Evolutionary conservation across 2,797 vertebrate genomes (phyloP), one percentile per base, ranked within the genome.

Genomic region (Tenualosa thibaudeaui): DNA sequence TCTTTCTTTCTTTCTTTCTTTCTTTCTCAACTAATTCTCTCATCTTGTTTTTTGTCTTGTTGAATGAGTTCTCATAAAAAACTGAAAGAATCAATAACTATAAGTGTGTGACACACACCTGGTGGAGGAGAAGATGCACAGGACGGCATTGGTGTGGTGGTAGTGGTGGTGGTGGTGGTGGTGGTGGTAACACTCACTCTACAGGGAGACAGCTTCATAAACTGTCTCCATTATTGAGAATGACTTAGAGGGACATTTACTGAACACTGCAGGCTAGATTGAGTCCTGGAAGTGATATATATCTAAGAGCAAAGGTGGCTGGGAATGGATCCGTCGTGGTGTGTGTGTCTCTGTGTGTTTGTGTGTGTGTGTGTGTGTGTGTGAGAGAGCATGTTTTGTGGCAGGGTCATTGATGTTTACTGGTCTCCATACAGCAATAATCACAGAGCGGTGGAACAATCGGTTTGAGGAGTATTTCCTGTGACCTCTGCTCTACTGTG

Each of bases 221-320:
- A 75, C 31, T 37, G 37, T 3, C 68, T 40, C 68, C 68, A 40
- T 75, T 75, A 75, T 75, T 75, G 68, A 31, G 68, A 19, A 87
- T 84, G 84, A 65, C 26, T 83, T 50, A 62, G 49, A 58, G 37
- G 24, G 86, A 87, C 86, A 88, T 86, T 84, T 81, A 87, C 85
- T 84, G 83, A 84, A 84, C 88, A 68, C 56, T 54, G 71, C 65
- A n/a, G 15, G 46, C 68, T 58, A 84, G 68, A 75, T 75, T 75
- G 68, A 75, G 31, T 75, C 68, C 68, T 40, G 68, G 68, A 75
- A 40, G 68, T 75, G 68, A 75, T 75, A 75, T 75, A 75, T 75
- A 75, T 68, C 65, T 68, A 68, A 37, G 65, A 68, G 65, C 65
- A 68, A 68, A 68, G 65, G 65, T 68, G 65, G 31, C 24, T 68